Evolutionary conservation across 2,797 vertebrate genomes (phyloP).

Genomic region (Tinamus major): DNA sequence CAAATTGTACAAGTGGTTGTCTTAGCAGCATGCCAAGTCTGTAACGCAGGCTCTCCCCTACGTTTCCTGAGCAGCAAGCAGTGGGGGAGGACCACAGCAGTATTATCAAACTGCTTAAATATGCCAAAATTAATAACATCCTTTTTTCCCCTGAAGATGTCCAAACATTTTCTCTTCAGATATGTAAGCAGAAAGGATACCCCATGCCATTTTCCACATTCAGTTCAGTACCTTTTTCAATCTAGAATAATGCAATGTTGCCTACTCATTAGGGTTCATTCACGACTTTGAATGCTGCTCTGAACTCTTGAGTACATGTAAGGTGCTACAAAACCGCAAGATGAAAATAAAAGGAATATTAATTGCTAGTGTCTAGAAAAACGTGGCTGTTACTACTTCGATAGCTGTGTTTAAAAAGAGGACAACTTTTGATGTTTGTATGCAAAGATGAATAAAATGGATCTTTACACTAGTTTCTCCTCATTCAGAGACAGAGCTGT

Average conservation of each 20-base stretch:
- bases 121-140: too few relatives aligned
- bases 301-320: neutral
- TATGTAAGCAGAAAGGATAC: too few relatives aligned
- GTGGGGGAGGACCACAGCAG: too few relatives aligned
- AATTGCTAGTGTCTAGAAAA: neutral
- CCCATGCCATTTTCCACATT: too few relatives aligned
- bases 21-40: neutral
- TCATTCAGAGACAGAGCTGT: neutral
- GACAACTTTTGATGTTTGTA: neutral
- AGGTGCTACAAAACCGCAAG: neutral
- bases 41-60: too few relatives aligned
- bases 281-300: neutral
- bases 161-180: too few relatives aligned
- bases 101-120: too few relatives aligned
- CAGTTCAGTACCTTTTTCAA: too few relatives aligned
- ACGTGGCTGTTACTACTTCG: neutral
- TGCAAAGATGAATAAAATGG: neutral
- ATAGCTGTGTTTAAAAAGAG: neutral
- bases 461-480: neutral
- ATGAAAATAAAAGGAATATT: neutral
- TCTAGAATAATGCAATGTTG: neutral
- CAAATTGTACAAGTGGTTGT: neutral
- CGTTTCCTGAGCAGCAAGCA: too few relatives aligned
- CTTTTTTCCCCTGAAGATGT: too few relatives aligned
- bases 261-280: neutral